These are phyloP conservation scores for Muntiacus muntjak DNA, from an alignment of 2,113 vertebrate genomes.

Conservation along the genomic window DNA sequence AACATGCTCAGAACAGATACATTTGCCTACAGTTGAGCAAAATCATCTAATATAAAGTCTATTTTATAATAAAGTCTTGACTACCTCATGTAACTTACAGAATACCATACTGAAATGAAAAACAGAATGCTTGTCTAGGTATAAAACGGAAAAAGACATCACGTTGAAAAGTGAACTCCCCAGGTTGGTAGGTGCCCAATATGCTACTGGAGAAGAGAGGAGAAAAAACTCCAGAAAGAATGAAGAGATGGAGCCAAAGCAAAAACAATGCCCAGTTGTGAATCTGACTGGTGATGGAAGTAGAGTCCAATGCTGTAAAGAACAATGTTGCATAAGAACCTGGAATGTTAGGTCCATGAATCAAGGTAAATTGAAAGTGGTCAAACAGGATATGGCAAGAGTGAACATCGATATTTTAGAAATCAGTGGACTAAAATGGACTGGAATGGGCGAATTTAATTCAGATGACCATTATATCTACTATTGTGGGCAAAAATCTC, in stretches of 20 bases:
- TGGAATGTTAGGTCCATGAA: not conserved
- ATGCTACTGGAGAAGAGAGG: not conserved
- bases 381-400: not conserved
- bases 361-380: not conserved
- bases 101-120: not conserved
- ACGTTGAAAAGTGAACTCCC: not conserved
- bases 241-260: not conserved
- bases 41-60: not conserved
- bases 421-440: not conserved
- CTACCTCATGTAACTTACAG: not conserved
- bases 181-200: not conserved
- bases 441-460: not conserved
- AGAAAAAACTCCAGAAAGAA: not conserved
- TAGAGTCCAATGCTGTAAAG: not conserved
- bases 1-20: not conserved
- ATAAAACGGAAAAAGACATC: not conserved
- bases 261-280: not conserved
- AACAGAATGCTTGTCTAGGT: not conserved
- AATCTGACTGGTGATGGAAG: not conserved
- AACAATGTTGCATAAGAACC: not conserved
- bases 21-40: not conserved
- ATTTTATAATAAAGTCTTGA: not conserved
- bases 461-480: not conserved
- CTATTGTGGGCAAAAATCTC: not conserved
- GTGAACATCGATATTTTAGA: not conserved